Percentiles rank a stretch among this genome's conserved stretches.
Conservation (phyloP, 2,888 invertebrate species). For the Crepidodera aurea region DNA sequence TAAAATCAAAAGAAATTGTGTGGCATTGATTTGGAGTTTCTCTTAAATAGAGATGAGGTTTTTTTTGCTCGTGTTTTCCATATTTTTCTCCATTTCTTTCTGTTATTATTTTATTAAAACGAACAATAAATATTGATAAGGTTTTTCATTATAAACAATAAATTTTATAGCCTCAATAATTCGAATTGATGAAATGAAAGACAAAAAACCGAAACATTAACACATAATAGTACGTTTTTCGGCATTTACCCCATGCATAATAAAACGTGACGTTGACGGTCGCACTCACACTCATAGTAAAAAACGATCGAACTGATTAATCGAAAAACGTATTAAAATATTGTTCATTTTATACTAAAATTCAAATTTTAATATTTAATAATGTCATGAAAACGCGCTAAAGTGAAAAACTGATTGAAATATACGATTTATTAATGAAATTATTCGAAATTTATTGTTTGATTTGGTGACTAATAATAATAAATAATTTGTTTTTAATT, state of each 20-base stretch:
- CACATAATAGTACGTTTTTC: not conserved
- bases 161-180: not conserved
- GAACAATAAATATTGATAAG: too few relatives aligned
- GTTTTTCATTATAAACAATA: too few relatives aligned
- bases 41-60: too few relatives aligned
- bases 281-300: not conserved
- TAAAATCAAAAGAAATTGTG: too few relatives aligned
- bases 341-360: conserved; percentile 30
- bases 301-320: conserved; percentile 7
- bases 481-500: conserved; percentile 47
- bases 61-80: too few relatives aligned
- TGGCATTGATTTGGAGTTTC: too few relatives aligned
- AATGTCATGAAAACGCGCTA: conserved; percentile 33
- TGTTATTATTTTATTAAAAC: too few relatives aligned
- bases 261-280: not conserved
- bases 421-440: conserved; percentile 43
- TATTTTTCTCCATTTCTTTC: too few relatives aligned
- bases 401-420: conserved; percentile 41
- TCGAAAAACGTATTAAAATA: conserved; percentile 20
- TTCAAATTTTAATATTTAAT: conserved; percentile 36
- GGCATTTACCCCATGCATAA: not conserved
- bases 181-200: conserved; percentile 1
- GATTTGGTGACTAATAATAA: conserved; percentile 41
- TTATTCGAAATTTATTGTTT: conserved; percentile 41
- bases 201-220: conserved; percentile 5